Percentiles rank a stretch among this genome's conserved stretches.
Conservation (phyloP, 2,797 vertebrate genomes). For the Champsocephalus esox region DNA sequence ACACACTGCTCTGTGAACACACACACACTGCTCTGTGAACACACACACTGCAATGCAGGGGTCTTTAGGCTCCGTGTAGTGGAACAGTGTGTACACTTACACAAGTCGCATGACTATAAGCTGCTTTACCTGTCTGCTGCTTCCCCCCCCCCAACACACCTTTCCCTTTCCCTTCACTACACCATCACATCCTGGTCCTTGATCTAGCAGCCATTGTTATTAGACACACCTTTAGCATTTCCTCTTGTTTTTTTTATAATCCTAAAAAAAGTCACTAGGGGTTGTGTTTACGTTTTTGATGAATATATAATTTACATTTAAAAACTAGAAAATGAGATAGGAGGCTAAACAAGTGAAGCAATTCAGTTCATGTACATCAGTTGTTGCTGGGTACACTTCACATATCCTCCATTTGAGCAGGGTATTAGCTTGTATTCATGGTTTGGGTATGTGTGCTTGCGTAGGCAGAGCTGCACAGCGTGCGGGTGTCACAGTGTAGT, state of each 20-base stretch:
- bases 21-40: no score
- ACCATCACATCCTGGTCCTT: background rate
- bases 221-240: no score
- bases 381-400: no score
- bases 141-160: conserved; percentile 3
- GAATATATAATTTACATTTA: background rate
- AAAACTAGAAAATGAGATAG: background rate
- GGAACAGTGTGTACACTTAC: conserved; percentile 27
- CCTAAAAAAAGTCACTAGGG: no score
- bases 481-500: conserved; percentile 30
- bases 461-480: conserved; percentile 12
- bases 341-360: no score
- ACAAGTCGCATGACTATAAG: conserved; percentile 37
- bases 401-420: background rate
- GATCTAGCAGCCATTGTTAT: background rate
- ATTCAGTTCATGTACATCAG: no score
- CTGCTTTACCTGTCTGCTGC: conserved; percentile 62
- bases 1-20: no score
- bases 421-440: conserved; percentile 9
- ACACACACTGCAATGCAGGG: conserved; percentile 1
- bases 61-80: conserved; percentile 33
- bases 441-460: background rate
- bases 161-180: background rate
- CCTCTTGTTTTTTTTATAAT: no score
- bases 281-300: no score